Base-by-base conservation (phyloP, 2,797 vertebrate genomes). In the Hoplostethus mediterraneus region DNA sequence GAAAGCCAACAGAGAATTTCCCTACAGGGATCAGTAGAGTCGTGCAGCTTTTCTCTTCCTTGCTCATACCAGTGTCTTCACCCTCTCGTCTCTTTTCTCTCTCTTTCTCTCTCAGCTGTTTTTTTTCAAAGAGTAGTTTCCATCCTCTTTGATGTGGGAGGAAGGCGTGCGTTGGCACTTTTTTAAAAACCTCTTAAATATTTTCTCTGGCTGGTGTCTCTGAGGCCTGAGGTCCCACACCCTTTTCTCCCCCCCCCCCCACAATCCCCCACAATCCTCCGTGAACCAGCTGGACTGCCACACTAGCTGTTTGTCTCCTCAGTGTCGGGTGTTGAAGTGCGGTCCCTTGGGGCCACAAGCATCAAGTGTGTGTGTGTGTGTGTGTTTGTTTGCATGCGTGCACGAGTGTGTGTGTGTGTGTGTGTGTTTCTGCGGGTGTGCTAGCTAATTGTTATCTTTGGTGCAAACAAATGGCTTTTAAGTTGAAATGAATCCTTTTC, bases 141-240 rank as follows among this genome's bases (percentile, higher is more conserved):
- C 85, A 70, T 5, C 21, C 9, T 59, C 71, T 90, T 87, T 89
- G 56, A 92, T 88, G 89, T 88, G 90, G 84, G 40, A 70, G 49
- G 73, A 75, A 79, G 75, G 80, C 74, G 55, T 84, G 77, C 1
- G 47, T 52, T 75, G 61, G 48, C 13, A 7, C 62, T 70, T 78
- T 78, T 77, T 79, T 81, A 51, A 67, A 80, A 89, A 75, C 63
- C 76, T 73, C 75, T 82, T 82, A 76, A 87, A 83, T 85, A 67
- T 91, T 90, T 89, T 84, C 78, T 77, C 76, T 88, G 82, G 89
- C 82, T 83, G 80, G 70, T 58, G 71, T 21, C 0, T n/a, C 72
- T 77, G 55, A 68, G 25, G 45, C 62, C 67, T 16, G 16, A 57
- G 54, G 17, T 72, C 79, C 63, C 70, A 52, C 65, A 40, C 67